Evolutionary conservation across 2,888 invertebrate genomes (phyloP), one percentile per base, ranked within the genome.

Genomic region (Andrena hattorfiana): DNA sequence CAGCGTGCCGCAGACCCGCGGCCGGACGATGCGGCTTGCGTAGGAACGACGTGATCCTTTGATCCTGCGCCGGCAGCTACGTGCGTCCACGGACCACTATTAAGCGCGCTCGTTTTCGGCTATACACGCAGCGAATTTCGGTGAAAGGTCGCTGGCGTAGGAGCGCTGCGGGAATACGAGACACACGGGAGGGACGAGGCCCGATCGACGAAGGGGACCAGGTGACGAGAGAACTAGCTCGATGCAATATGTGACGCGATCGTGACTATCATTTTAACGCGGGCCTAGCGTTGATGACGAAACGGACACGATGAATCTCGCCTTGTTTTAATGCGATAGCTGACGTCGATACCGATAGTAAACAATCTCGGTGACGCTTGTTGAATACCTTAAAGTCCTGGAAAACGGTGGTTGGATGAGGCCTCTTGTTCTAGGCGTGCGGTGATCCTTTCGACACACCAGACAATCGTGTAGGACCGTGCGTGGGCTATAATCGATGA

Each of bases 21-120:
- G 76, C 80, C 85, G 86, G 83, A 80, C 89, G 90, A 93, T 92
- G 92, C 93, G 89, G 86, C 88, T 90, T 92, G 93, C 93, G 93
- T 94, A 94, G 93, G 92, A 91, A 92, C 90, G 91, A 94, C 93
- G 93, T 93, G 93, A 86, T 89, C 89, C 93, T 92, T 94, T 94
- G 93, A 94, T 93, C 92, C 89, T 87, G 85, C 81, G 92, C 93
- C 93, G 93, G 89, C 90, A 66, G 74, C 48, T 84, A 86, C 78
- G 87, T 86, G 86, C 83, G 84, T 78, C 70, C 77, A 75, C 67
- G 70, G 79, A 74, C 77, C 79, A 73, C 85, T 88, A 87, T 87
- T 87, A 89, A 88, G 81, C 86, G 79, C 80, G 85, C 83, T 84
- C 88, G 86, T 83, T 88, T 83, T 81, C 87, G 75, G 69, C 56